These are phyloP conservation scores for Anolis sagrei DNA, from an alignment of 2,113 vertebrate genomes.

Conservation along the genomic window DNA sequence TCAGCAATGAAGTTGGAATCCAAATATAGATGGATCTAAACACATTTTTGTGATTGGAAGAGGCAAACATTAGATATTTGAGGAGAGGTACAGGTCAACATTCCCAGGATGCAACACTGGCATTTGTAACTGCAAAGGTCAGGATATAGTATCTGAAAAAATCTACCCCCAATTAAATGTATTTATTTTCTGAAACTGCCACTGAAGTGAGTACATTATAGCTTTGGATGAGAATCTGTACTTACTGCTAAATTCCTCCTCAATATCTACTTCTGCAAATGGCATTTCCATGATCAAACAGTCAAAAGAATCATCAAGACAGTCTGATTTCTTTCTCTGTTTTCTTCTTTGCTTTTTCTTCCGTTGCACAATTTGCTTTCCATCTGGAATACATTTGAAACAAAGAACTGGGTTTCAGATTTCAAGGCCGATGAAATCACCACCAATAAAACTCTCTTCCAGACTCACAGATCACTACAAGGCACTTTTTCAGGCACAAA, in stretches of 20 bases:
- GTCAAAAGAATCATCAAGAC: slow-evolving; percentile 35
- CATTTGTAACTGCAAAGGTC: background rate
- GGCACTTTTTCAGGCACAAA: slow-evolving; percentile 15
- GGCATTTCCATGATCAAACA: slow-evolving; percentile 83
- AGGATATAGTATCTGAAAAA: background rate
- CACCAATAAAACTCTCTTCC: slow-evolving; percentile 29
- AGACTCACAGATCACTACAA: slow-evolving; percentile 23
- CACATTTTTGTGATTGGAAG: background rate
- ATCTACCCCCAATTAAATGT: background rate
- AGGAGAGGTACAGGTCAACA: background rate
- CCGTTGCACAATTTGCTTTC: slow-evolving; percentile 58
- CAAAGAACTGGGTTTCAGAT: slow-evolving; percentile 33
- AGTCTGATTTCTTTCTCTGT: slow-evolving; percentile 47
- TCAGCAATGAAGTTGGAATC: background rate
- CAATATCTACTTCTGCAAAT: slow-evolving; percentile 78
- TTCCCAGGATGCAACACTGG: background rate
- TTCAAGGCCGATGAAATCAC: slow-evolving; percentile 39
- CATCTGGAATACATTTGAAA: slow-evolving; percentile 64
- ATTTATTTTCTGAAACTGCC: background rate
- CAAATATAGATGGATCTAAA: background rate
- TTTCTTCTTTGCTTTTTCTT: slow-evolving; percentile 49
- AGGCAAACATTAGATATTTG: background rate
- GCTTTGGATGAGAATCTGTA: slow-evolving; percentile 42
- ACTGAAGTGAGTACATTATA: background rate
- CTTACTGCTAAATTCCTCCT: slow-evolving; percentile 81